phyloP scores from a whole-genome alignment of 2,797 vertebrate species.

The Semotilus atromaculatus region DNA sequence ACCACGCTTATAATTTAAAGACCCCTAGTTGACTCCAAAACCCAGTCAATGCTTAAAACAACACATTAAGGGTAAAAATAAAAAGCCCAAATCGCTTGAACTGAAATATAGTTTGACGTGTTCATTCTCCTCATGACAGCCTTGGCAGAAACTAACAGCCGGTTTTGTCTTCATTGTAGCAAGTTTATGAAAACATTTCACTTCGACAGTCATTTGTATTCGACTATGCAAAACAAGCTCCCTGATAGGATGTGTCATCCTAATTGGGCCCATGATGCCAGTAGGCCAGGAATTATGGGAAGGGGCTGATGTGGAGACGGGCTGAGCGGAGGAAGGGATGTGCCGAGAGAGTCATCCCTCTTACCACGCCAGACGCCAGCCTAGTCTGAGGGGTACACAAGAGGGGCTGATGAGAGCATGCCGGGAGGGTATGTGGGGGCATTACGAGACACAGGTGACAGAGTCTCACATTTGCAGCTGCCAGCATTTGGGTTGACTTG shows the following conservation, averaged over 20 bases:
- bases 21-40: slow-evolving; percentile 47
- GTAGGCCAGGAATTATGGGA: slow-evolving; percentile 89
- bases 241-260: slow-evolving; percentile 93
- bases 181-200: slow-evolving; percentile 92
- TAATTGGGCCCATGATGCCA: slow-evolving; percentile 95
- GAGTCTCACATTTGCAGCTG: slow-evolving; percentile 88
- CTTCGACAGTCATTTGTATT: slow-evolving; percentile 91
- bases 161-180: slow-evolving; percentile 79
- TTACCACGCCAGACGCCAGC: slow-evolving; percentile 85
- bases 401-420: slow-evolving; percentile 65
- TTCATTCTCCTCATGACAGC: slow-evolving; percentile 90
- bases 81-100: slow-evolving; percentile 74
- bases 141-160: slow-evolving; percentile 84
- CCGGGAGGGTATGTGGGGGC: slow-evolving; percentile 50
- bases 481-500: slow-evolving; percentile 74
- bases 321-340: slow-evolving; percentile 73
- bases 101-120: slow-evolving; percentile 84
- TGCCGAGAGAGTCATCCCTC: slow-evolving; percentile 84
- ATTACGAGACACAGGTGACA: slow-evolving; percentile 93
- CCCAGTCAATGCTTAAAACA: slow-evolving; percentile 34
- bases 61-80: slow-evolving; percentile 22
- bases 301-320: slow-evolving; percentile 84
- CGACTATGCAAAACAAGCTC: slow-evolving; percentile 93
- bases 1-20: slow-evolving; percentile 23
- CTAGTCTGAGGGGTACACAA: slow-evolving; percentile 85